Base-by-base conservation (phyloP, 2,888 invertebrate genomes). In the Marasmarcha lunaedactyla region DNA sequence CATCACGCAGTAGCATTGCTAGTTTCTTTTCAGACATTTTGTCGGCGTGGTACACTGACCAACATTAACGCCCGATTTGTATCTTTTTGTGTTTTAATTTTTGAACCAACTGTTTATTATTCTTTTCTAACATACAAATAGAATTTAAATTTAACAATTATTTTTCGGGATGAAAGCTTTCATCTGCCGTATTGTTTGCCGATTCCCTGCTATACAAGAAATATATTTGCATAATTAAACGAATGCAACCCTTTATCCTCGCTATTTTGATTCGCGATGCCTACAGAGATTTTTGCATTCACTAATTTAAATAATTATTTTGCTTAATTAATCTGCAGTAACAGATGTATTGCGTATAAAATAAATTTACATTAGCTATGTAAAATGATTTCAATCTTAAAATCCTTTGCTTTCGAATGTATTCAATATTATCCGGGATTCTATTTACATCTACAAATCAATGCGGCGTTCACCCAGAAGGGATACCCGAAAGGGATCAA, bases 141-240 rank as follows among this genome's bases (percentile, higher is more conserved):
- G n/a, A n/a, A n/a, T n/a, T n/a, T n/a, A n/a, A n/a, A n/a, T n/a
- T n/a, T n/a, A n/a, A n/a, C n/a, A n/a, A n/a, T n/a, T n/a, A n/a
- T n/a, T n/a, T n/a, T n/a, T n/a, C n/a, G n/a, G n/a, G n/a, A n/a
- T n/a, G n/a, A n/a, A n/a, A n/a, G n/a, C n/a, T 48, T 54, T 67
- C 74, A 76, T 72, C 74, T 71, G 74, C 63, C 64, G 65, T 66
- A 68, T 78, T 79, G 74, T 78, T 77, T 70, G 65, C 67, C 57
- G 62, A 64, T 68, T 70, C 66, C 68, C 73, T 65, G 63, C 63
- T 71, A 72, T 71, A 73, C 71, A 77, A 71, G 72, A 72, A 65
- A 71, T 73, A 68, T 78, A 78, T 81, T 81, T 76, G 72, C 79
- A 81, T 81, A 77, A 78, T 78, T 78, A 79, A 79, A 72, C 66